Base-by-base conservation (phyloP, 2,797 vertebrate genomes). In the Babyrousa celebensis region DNA sequence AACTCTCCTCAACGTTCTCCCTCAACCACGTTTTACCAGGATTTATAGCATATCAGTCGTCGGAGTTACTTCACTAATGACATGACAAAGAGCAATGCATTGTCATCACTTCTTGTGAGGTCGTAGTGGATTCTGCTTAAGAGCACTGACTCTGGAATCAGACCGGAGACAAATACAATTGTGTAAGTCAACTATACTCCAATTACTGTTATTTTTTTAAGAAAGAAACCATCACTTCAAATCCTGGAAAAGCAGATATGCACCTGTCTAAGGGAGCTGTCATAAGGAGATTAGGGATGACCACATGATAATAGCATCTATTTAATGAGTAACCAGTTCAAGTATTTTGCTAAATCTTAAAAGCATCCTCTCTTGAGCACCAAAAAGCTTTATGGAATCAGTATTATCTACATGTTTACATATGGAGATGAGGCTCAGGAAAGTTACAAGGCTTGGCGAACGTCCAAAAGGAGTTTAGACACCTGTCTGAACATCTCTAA, bases 331-430 rank as follows among this genome's bases (percentile, higher is more conserved):
- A 23, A 29, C 40, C 29, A 58, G 52, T 71, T 67, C 56, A 93
- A 86, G 10, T 84, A 58, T 89, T 89, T 93, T 70, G 48, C 18
- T 83, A 62, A 75, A 7, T 58, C 87, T 87, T 75, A 27, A 89
- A 93, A 89, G 72, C 40, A 58, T 62, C 6, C 7, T 52, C 52
- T 82, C 85, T 67, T 67, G 72, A 63, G 23, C 40, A 89, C 11
- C n/a, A 17, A n/a, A 80, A 87, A 63, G 1, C 8, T 60, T 91
- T 60, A 71, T 7, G 12, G 32, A 95, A 87, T 43, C 80, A 17
- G 27, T 72, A 75, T 71, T 84, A 60, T 68, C 71, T 56, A 9
- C n/a, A 43, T 58, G 11, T 70, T 94, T 87, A 74, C 6, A 71
- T 6, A 32, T 83, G 15, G 14, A 94, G 82, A 92, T 67, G 52